A percentile compares a stretch with the other conserved stretches of the same genome.
Conservation (phyloP, 2,888 invertebrate genomes). For the Papilio elwesi region DNA sequence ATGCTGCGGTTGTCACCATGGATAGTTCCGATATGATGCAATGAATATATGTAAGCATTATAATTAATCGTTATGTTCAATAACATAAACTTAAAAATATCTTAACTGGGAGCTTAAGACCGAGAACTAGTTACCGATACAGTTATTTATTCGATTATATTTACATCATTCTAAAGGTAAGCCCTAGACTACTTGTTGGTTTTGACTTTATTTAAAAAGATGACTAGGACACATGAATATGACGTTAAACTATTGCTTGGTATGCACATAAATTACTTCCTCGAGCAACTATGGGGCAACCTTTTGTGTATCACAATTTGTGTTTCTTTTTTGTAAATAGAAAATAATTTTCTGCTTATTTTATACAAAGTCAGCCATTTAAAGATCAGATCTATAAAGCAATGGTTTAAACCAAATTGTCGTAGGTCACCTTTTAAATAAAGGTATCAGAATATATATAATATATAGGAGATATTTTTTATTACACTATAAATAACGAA, state of each 20-base stretch:
- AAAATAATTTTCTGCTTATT: neutral
- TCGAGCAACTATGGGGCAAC: neutral
- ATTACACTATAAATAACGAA: neutral
- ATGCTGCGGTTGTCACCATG: neutral
- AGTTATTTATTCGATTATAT: neutral
- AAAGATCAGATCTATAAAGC: neutral
- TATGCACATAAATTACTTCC: neutral
- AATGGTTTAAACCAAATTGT: too few relatives aligned
- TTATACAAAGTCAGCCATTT: neutral
- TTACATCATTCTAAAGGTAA: neutral
- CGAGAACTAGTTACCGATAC: neutral
- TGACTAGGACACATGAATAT: neutral
- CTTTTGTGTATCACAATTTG: neutral
- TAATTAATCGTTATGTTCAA: too few relatives aligned
- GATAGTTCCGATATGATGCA: too few relatives aligned
- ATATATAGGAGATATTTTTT: neutral
- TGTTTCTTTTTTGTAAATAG: neutral
- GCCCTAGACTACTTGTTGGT: neutral
- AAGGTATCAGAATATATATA: neutral
- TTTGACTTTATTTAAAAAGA: constrained; percentile 16
- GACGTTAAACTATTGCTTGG: neutral
- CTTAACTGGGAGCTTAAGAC: too few relatives aligned
- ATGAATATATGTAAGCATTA: too few relatives aligned
- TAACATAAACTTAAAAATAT: too few relatives aligned
- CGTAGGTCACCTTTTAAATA: neutral